A percentile compares a stretch with the other conserved stretches of the same genome.
Conservation (phyloP, 2,888 invertebrate genomes). For the Patella ulyssiponensis region DNA sequence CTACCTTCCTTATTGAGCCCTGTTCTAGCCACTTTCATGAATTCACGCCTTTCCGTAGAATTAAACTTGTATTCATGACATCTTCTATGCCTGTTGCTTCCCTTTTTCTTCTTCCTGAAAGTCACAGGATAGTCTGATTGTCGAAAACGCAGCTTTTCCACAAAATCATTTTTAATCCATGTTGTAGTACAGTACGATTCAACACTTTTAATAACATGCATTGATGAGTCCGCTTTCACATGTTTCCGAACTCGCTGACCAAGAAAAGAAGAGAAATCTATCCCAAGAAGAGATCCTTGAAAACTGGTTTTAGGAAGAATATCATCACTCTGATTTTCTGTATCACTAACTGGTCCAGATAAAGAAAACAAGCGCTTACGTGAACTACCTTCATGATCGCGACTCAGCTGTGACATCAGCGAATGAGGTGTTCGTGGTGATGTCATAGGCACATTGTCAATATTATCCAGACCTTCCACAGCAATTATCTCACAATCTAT, state of each 20-base stretch:
- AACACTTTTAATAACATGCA: conserved; percentile 42
- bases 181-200: conserved; percentile 48
- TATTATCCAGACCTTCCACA: conserved; percentile 58
- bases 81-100: conserved; percentile 36
- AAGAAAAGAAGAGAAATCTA: conserved; percentile 49
- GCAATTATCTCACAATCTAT: conserved; percentile 51
- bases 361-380: conserved; percentile 43
- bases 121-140: conserved; percentile 48
- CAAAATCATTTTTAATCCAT: conserved; percentile 31
- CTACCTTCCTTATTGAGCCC: conserved; percentile 45
- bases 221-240: conserved; percentile 43
- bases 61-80: conserved; percentile 55
- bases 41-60: conserved; percentile 41
- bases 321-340: background rate
- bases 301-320: background rate
- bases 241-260: conserved; percentile 56
- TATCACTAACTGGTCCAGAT: conserved; percentile 6
- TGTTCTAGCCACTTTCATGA: conserved; percentile 37
- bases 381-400: conserved; percentile 39
- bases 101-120: conserved; percentile 47
- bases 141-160: conserved; percentile 50
- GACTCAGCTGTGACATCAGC: conserved; percentile 55
- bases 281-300: conserved; percentile 39
- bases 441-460: conserved; percentile 27
- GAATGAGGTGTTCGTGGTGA: conserved; percentile 48